Base-by-base conservation (phyloP, 2,113 vertebrate genomes). In the Chaetops frenatus region DNA sequence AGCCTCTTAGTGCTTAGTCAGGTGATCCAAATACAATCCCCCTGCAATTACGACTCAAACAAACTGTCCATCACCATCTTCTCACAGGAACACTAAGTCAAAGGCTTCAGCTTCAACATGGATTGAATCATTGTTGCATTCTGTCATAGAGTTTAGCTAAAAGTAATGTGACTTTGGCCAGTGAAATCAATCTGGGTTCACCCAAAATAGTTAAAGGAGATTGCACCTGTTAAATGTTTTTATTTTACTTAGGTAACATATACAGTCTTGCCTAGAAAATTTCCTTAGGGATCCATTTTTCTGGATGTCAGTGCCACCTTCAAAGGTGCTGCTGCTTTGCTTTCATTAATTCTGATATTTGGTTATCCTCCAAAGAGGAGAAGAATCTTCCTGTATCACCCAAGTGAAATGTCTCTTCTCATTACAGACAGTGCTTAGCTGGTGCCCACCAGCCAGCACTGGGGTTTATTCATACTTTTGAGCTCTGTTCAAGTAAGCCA, bases 401-500 rank as follows among this genome's bases (percentile, higher is more conserved):
- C 56, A 60, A 53, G 73, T 91, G 74, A 76, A 84, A 89, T 27
- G 31, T 25, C 2, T 74, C 7, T 80, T 69, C 58, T 70, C 57
- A 13, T 65, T 79, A 45, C 35, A 85, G 48, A 3, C 22, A 25
- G 35, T 22, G 57, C 38, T 89, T 84, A 60, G 14, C 36, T 78
- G 57, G 7, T 86, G 27, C 31, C 29, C 58, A 12, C 25, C 15
- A 45, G 24, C 15, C 1, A 24, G 22, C 0, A 4, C 1, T 19
- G 2, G 6, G 7, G 0, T 11, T 67, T 4, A 4, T 40, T 24
- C 45, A 1, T 87, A 23, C 1, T 83, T 8, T 58, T 9, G 23
- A 29, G 24, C 0, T 64, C 15, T 64, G 9, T 2, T 29, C 3
- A 5, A 42, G 6, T 6, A 6, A 21, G 11, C 29, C 5, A 72